phyloP scores from a whole-genome alignment of 2,888 invertebrate species.

The Ypsolopha sequella region DNA sequence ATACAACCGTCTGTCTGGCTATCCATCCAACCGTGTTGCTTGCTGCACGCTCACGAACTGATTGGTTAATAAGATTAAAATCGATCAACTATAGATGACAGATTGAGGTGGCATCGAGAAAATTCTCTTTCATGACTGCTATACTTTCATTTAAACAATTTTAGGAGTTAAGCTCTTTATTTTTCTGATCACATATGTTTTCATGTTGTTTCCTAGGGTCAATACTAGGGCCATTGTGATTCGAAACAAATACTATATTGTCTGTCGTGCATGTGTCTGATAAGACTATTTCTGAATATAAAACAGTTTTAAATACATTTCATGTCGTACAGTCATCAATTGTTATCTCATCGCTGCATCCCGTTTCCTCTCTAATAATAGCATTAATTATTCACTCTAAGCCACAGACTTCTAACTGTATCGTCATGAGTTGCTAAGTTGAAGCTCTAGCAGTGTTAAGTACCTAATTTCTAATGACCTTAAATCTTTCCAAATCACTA shows the following conservation, averaged over 20 bases:
- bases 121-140: neutral
- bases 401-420: too few relatives aligned
- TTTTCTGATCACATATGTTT: too few relatives aligned
- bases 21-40: too few relatives aligned
- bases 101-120: neutral
- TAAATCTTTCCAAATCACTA: too few relatives aligned
- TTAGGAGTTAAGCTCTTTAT: too few relatives aligned
- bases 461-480: too few relatives aligned
- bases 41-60: neutral
- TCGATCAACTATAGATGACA: neutral
- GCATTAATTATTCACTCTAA: too few relatives aligned
- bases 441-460: too few relatives aligned
- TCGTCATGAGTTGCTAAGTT: too few relatives aligned
- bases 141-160: neutral
- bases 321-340: neutral
- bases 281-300: too few relatives aligned
- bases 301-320: neutral
- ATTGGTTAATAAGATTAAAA: constrained; percentile 6
- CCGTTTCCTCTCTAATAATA: constrained; percentile 6
- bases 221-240: neutral
- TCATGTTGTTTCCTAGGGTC: neutral
- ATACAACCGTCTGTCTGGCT: too few relatives aligned
- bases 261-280: neutral
- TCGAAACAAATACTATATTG: neutral
- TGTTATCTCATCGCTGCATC: constrained; percentile 6